These are phyloP conservation scores for Drosophila hamatofila DNA, from an alignment of 2,888 invertebrate species.

Conservation along the genomic window DNA sequence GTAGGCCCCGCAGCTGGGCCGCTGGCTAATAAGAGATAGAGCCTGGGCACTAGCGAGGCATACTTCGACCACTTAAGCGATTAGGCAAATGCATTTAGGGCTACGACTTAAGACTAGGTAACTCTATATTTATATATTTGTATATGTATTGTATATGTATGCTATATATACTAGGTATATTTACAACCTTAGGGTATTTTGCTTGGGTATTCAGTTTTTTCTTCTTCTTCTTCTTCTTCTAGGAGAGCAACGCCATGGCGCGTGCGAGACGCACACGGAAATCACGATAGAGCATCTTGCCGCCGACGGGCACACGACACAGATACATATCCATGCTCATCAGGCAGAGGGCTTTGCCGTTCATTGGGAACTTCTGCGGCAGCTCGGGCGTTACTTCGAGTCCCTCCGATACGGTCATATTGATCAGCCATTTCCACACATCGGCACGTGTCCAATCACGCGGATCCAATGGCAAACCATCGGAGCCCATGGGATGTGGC, in stretches of 20 bases:
- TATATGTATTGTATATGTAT: constrained; percentile 6
- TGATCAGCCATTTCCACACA: constrained; percentile 89
- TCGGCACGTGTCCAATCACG: constrained; percentile 90
- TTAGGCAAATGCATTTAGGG: constrained; percentile 62
- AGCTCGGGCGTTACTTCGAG: constrained; percentile 84
- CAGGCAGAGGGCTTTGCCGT: constrained; percentile 92
- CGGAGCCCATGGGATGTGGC: constrained; percentile 75
- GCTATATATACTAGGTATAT: constrained; percentile 53
- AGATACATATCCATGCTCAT: constrained; percentile 92
- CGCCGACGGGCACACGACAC: constrained; percentile 89
- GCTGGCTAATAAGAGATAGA: background rate
- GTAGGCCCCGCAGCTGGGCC: constrained; percentile 21
- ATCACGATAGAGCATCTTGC: constrained; percentile 89
- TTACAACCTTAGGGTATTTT: constrained; percentile 59
- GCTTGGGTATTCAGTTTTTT: constrained; percentile 6
- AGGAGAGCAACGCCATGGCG: constrained; percentile 87
- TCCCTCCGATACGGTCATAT: constrained; percentile 87
- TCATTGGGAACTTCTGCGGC: constrained; percentile 90
- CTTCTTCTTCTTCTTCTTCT: constrained; percentile 7
- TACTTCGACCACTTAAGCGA: constrained; percentile 46
- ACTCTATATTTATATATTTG: constrained; percentile 38
- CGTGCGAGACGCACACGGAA: constrained; percentile 89
- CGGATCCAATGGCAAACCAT: constrained; percentile 87
- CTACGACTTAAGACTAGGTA: constrained; percentile 70
- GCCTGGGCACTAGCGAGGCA: constrained; percentile 1